Evolutionary conservation across 2,888 invertebrate species (phyloP).

Genomic region (Synergus laeviventris): DNA sequence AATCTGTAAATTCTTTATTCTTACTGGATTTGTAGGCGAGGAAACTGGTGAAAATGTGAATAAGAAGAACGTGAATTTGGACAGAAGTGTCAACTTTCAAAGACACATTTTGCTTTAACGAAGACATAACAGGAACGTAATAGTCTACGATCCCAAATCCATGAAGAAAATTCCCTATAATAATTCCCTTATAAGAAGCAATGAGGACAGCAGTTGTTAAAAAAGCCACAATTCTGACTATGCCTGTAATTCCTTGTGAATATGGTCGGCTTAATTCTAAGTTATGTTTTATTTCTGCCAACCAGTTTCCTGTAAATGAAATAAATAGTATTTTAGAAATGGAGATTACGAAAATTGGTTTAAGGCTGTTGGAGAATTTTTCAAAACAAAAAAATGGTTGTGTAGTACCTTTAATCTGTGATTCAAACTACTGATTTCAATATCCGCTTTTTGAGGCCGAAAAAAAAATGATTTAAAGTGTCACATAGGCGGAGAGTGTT

Average conservation of each 20-base stretch:
- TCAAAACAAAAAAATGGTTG: no score
- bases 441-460: no score
- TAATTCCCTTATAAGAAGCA: slow-evolving; percentile 70
- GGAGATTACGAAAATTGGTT: neutral
- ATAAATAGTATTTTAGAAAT: neutral
- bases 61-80: slow-evolving; percentile 80
- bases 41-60: slow-evolving; percentile 83
- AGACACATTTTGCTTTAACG: slow-evolving; percentile 34
- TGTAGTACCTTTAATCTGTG: no score
- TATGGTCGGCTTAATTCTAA: slow-evolving; percentile 83
- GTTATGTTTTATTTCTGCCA: slow-evolving; percentile 76
- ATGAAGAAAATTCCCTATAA: slow-evolving; percentile 63
- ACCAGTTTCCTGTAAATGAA: slow-evolving; percentile 67
- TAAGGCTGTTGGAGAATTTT: no score
- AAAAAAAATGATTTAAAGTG: no score
- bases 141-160: slow-evolving; percentile 54
- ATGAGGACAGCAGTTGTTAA: slow-evolving; percentile 81
- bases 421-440: no score
- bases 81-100: slow-evolving; percentile 47
- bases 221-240: slow-evolving; percentile 88
- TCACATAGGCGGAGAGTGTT: no score
- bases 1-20: neutral
- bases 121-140: slow-evolving; percentile 59
- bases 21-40: slow-evolving; percentile 80
- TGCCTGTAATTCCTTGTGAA: slow-evolving; percentile 84